Conservation (phyloP, 2,888 invertebrate genomes). For the Apoda limacodes region DNA sequence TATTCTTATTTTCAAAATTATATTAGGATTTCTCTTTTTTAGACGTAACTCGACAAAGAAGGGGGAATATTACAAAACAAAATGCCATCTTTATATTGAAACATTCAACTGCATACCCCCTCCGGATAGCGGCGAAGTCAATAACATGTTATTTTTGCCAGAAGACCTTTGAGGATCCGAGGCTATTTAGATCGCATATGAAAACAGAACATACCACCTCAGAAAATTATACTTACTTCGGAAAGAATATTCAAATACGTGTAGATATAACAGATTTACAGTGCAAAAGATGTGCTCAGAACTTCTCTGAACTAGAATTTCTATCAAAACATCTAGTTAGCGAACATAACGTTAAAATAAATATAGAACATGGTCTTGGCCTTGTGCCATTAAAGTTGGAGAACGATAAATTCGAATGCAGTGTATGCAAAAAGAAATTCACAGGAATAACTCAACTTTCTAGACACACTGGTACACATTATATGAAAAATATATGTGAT, state of each 20-base stretch:
- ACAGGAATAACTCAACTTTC: slow-evolving; percentile 11
- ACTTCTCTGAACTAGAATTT: slow-evolving; percentile 8
- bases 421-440: slow-evolving; percentile 15
- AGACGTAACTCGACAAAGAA: slow-evolving; percentile 10
- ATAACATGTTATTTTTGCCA: slow-evolving; percentile 20
- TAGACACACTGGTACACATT: slow-evolving; percentile 19
- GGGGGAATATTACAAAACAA: slow-evolving; percentile 19
- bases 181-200: slow-evolving; percentile 13
- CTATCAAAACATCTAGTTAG: slow-evolving; percentile 16
- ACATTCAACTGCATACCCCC: slow-evolving; percentile 23
- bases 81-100: neutral
- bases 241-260: slow-evolving; percentile 9
- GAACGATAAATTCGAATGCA: slow-evolving; percentile 13
- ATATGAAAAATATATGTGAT: slow-evolving; percentile 18
- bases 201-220: slow-evolving; percentile 11
- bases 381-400: slow-evolving; percentile 17
- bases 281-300: slow-evolving; percentile 14
- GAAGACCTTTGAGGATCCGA: slow-evolving; percentile 10
- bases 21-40: slow-evolving; percentile 22
- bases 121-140: slow-evolving; percentile 20
- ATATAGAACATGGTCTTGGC: slow-evolving; percentile 9
- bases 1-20: too few relatives aligned
- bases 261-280: slow-evolving; percentile 18
- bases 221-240: slow-evolving; percentile 12
- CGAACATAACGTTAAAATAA: slow-evolving; percentile 13